Base-by-base conservation (phyloP, 2,113 vertebrate species). In the Aspidoscelis tigris region DNA sequence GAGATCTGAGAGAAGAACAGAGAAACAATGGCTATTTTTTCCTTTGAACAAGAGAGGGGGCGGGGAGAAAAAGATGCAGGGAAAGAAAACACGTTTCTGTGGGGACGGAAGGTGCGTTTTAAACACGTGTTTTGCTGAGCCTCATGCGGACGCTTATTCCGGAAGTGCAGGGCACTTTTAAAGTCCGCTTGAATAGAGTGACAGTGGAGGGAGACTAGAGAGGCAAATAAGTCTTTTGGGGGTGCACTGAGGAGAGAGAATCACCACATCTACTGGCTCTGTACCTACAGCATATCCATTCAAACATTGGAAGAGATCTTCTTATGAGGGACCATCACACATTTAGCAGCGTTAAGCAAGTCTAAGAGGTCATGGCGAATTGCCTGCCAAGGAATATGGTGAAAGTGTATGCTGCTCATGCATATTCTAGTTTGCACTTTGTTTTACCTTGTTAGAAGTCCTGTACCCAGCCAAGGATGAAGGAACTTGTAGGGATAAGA, bases 391-490 rank as follows among this genome's bases (percentile, higher is more conserved):
- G 9, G 26, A 3, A 3, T 11, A 22, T 47, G 7, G 41, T 4
- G 14, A 47, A 53, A 80, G 24, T 5, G 7, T 10, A 12, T 50
- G 2, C n/a, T 66, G 12, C 14, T 18, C 12, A 11, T 1, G 7
- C 41, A 84, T 11, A 5, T 41, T 66, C 11, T 20, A 73, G 12
- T 11, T 66, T 73, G 14, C 3, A 50, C 21, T 68, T 69, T 68
- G 64, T 39, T 41, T 7, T 94, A 98, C 97, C 98, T 99, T 0
- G 98, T 99, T 24, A 99, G 96, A 68, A 99, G 97, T 71, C 99
- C 98, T 22, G 96, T 97, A 72, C 98, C 98, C 72, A 99, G 97
- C 99, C 99, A 99, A 0, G 99, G 97, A 5, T 98, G 94, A n/a
- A 99, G 90, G 87, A 99, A 99, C 5, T 78, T 89, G 83, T 99